Evolutionary conservation across 2,113 vertebrate genomes (phyloP).

Genomic region (Carettochelys insculpta): DNA sequence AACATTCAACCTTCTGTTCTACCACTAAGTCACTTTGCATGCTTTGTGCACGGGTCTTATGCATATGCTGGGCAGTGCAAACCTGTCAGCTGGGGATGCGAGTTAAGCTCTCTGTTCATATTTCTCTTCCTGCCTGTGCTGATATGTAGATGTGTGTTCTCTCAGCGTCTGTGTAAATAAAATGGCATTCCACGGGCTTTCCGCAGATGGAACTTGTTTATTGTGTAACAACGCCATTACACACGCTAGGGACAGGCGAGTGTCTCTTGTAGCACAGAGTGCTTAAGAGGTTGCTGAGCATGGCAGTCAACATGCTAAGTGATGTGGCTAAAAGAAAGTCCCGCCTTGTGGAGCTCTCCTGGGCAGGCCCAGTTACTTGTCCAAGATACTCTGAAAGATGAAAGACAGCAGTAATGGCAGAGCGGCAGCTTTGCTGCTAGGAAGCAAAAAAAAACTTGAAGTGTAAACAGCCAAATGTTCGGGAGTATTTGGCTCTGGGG

Average conservation of each 20-base stretch:
- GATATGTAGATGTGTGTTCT: not conserved
- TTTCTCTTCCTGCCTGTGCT: not conserved
- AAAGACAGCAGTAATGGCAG: not conserved
- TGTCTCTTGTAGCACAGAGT: rapidly evolving
- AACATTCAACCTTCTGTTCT: not conserved
- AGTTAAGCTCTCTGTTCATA: no score
- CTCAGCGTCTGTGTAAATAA: not conserved
- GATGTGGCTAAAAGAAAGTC: not conserved
- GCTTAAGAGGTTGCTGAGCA: not conserved
- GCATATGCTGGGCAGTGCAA: not conserved
- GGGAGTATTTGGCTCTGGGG: not conserved
- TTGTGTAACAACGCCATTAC: not conserved
- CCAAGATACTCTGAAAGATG: constrained; percentile 44
- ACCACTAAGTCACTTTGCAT: not conserved
- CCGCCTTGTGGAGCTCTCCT: rapidly evolving
- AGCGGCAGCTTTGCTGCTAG: not conserved
- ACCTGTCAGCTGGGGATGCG: not conserved
- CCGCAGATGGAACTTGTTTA: not conserved
- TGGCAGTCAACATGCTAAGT: not conserved
- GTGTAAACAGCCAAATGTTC: not conserved
- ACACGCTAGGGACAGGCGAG: not conserved
- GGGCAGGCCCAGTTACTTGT: not conserved
- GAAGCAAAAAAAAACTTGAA: not conserved
- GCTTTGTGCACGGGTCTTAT: not conserved
- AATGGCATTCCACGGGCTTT: rapidly evolving